Base-by-base conservation (phyloP, 2,797 vertebrate genomes). In the Chaenodraco wilsoni region DNA sequence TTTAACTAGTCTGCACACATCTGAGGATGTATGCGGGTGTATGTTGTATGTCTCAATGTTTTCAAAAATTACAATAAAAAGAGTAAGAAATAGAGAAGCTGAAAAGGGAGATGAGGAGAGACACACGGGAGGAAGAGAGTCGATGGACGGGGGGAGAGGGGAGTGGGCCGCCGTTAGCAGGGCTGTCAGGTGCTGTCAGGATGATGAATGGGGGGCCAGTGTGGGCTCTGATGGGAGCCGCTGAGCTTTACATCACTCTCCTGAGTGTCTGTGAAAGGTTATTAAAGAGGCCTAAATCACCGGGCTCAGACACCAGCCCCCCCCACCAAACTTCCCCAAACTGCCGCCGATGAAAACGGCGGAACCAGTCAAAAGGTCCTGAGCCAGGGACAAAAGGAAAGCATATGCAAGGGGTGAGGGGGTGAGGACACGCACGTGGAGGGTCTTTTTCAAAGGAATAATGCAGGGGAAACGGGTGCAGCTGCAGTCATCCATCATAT, bases 221-320 rank as follows among this genome's bases (percentile, higher is more conserved):
- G 84, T 69, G 54, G 90, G 85, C 87, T 80, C 83, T 91, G 92
- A 92, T 86, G 91, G 82, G 72, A 91, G 87, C 84, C 81, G 82
- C 84, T 79, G 83, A 91, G 94, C 87, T 89, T 93, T 89, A 62
- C 63, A 89, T 91, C 81, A 89, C 88, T 93, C 90, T 94, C 88
- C 88, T 84, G 90, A 90, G 89, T 87, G 90, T 94, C 94, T 92
- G 85, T 92, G 91, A 96, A 94, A 94, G 91, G 90, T 92, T 95
- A 94, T 94, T 93, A 94, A 94, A 94, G 90, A 83, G 62, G 83
- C 88, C 89, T 90, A 95, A 92, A 93, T 93, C 90, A 89, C 62
- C 63, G 9, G 61, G 77, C 79, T 56, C 79, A 76, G 86, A 89
- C 80, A 66, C 82, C 0, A 68, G 76, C 54, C 55, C 74, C 57